Evolutionary conservation across 2,113 vertebrate species (phyloP).

Genomic region (Calonectris borealis): DNA sequence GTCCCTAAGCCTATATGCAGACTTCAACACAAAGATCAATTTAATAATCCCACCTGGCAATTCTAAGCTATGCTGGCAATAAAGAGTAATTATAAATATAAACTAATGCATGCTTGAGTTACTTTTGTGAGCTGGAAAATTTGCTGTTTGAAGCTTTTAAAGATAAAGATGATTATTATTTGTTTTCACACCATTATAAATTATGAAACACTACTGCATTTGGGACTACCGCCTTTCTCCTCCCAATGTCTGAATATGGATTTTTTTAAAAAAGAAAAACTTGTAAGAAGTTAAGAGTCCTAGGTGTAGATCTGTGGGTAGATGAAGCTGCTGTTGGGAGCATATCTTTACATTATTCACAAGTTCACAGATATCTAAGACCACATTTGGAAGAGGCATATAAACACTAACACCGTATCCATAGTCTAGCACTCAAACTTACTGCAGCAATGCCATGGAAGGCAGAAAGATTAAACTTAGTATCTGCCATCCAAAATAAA

Average conservation of each 20-base stretch:
- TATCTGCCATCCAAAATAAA: not conserved
- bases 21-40: not conserved
- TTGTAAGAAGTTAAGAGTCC: not conserved
- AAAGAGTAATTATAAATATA: not conserved
- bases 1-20: not conserved
- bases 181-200: not conserved
- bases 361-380: not conserved
- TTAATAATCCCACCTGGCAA: not conserved
- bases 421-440: not conserved
- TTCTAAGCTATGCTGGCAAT: not conserved
- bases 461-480: constrained; percentile 1
- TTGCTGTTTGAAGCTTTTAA: not conserved
- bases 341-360: not conserved
- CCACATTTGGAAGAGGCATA: not conserved
- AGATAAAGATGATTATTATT: not conserved
- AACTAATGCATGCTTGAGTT: not conserved
- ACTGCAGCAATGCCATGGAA: not conserved
- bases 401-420: not conserved
- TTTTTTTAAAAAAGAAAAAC: not conserved
- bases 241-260: not conserved
- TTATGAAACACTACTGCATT: not conserved
- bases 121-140: not conserved
- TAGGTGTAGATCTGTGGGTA: not conserved
- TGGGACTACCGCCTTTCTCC: not conserved
- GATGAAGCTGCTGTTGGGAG: not conserved